phyloP scores from a whole-genome alignment of 2,888 invertebrate species.

The Acutogordius australiensis region DNA sequence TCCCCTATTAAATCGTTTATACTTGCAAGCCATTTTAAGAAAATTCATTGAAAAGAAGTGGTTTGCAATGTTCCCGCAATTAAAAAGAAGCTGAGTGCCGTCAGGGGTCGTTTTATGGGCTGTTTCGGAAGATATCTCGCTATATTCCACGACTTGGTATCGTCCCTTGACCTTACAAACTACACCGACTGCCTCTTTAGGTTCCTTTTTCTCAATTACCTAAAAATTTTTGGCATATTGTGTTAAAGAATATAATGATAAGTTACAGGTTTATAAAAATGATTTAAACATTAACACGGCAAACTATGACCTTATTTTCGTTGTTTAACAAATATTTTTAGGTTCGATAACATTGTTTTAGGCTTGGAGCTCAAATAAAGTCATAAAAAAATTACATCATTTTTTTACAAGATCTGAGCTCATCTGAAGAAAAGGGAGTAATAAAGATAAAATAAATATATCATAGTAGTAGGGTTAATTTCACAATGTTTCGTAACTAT shows the following conservation, averaged over 20 bases:
- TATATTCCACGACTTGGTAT: slow-evolving; percentile 54
- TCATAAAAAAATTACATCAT: too few species aligned
- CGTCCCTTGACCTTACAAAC: slow-evolving; percentile 43
- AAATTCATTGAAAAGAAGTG: slow-evolving; percentile 75
- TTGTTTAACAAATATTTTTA: too few species aligned
- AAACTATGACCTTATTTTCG: too few species aligned
- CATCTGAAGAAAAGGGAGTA: too few species aligned
- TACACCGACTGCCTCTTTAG: slow-evolving; percentile 75
- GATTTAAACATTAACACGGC: too few species aligned
- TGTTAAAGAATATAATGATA: not conserved
- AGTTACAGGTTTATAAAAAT: not conserved
- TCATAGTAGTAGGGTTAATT: too few species aligned
- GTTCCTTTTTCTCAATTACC: slow-evolving; percentile 54
- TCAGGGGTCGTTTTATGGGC: slow-evolving; percentile 37
- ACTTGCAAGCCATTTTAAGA: slow-evolving; percentile 39
- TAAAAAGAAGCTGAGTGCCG: slow-evolving; percentile 55
- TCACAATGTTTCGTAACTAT: too few species aligned
- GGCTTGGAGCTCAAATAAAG: too few species aligned
- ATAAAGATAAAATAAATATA: too few species aligned
- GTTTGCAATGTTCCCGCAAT: slow-evolving; percentile 87
- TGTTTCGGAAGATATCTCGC: slow-evolving; percentile 60
- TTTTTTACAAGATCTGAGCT: too few species aligned
- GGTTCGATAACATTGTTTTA: too few species aligned
- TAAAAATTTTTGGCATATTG: slow-evolving; percentile 18
- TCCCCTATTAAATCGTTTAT: too few species aligned